phyloP scores from a whole-genome alignment of 1,140 invertebrate genomes.

The Sycobia sp. region DNA sequence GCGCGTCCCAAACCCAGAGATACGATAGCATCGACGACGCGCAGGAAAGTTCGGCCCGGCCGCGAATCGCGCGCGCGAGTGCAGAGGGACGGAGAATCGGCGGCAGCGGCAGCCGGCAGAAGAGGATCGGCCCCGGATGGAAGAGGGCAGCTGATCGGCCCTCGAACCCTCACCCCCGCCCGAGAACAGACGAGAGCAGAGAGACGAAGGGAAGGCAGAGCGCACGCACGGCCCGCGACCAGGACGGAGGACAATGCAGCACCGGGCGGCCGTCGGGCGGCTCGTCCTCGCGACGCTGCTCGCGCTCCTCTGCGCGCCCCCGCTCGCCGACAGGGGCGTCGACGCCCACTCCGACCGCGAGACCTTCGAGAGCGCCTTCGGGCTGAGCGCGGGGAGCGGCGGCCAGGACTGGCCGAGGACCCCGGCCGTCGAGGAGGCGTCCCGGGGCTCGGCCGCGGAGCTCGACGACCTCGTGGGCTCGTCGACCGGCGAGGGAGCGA shows the following conservation, averaged over 20 bases:
- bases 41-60: not conserved
- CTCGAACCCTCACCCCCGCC: no score
- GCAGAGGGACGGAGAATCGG: not conserved
- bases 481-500: not conserved
- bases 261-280: not conserved
- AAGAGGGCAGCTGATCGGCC: slow-evolving; percentile 4
- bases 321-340: no score
- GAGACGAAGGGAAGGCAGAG: no score
- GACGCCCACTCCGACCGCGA: slow-evolving; percentile 14
- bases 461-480: not conserved
- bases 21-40: no score
- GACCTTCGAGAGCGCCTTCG: slow-evolving; percentile 42
- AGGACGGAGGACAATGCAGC: no score
- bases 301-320: slow-evolving; percentile 1
- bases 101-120: not conserved
- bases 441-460: no score
- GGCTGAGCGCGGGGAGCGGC: slow-evolving; percentile 16
- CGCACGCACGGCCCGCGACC: no score
- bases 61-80: not conserved
- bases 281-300: not conserved
- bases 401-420: not conserved
- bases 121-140: no score
- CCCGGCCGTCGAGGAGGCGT: not conserved
- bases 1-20: no score
- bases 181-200: no score